phyloP scores from a whole-genome alignment of 2,797 vertebrate genomes.

The Harpagifer antarcticus region DNA sequence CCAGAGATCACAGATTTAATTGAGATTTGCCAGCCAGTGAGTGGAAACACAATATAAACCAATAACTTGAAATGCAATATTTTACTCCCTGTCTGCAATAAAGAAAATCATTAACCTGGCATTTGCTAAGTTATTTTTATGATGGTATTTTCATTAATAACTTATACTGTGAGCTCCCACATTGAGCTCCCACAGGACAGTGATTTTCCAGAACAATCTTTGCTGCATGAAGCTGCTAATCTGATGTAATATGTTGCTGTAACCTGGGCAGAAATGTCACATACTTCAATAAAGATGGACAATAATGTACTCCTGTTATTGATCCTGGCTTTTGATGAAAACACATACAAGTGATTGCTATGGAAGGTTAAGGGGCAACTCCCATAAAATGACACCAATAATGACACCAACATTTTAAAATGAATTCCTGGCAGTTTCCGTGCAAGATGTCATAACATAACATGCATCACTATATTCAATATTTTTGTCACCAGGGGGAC shows the following conservation, averaged over 20 bases:
- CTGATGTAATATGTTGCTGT: too few relatives aligned
- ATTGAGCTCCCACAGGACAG: slow-evolving; percentile 5
- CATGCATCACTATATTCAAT: slow-evolving; percentile 6
- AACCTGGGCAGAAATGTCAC: too few relatives aligned
- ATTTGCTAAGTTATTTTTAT: slow-evolving; percentile 22
- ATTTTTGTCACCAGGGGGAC: not conserved
- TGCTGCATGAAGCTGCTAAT: too few relatives aligned
- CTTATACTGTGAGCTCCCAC: slow-evolving; percentile 9
- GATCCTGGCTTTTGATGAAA: slow-evolving; percentile 30
- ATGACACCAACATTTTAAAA: not conserved
- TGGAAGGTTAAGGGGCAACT: not conserved
- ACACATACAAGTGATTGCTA: slow-evolving; percentile 4
- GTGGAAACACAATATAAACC: not conserved
- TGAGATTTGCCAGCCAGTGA: not conserved
- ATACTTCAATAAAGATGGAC: too few relatives aligned
- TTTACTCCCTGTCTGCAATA: slow-evolving; percentile 2
- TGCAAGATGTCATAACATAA: slow-evolving; percentile 4
- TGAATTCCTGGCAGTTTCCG: slow-evolving; percentile 1
- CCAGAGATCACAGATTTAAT: slow-evolving; percentile 4
- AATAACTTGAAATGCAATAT: slow-evolving; percentile 1
- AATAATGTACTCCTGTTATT: not conserved
- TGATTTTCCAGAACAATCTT: too few relatives aligned
- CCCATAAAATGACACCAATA: not conserved
- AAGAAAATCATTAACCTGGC: not conserved
- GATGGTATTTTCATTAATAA: not conserved